Percentiles rank a stretch among this genome's conserved stretches.
Conservation (phyloP, 2,113 vertebrate species). For the Dipodomys spectabilis region DNA sequence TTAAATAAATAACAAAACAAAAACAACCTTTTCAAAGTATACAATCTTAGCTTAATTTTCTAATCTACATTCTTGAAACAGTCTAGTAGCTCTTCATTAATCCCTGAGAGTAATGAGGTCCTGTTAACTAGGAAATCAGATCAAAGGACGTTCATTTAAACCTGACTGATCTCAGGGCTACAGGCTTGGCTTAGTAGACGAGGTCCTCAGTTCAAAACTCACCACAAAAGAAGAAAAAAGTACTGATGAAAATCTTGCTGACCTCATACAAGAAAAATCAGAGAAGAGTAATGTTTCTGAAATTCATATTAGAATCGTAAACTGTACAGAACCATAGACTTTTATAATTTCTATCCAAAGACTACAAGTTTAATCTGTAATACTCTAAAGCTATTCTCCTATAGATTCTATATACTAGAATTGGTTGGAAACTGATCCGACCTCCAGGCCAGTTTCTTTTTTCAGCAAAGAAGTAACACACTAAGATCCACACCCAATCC, state of each 20-base stretch:
- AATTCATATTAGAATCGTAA: constrained; percentile 39
- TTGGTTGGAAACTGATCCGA: constrained; percentile 23
- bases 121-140: constrained; percentile 44
- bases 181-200: not conserved
- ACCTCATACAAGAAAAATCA: not conserved
- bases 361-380: constrained; percentile 7
- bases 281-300: constrained; percentile 10
- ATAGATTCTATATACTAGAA: not conserved
- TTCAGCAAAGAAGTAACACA: constrained; percentile 20
- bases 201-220: not conserved
- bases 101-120: not conserved
- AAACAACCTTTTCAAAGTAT: not conserved
- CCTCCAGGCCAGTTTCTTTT: not conserved
- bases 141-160: constrained; percentile 40
- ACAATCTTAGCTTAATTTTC: constrained; percentile 39
- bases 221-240: not conserved
- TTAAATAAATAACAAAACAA: too few species aligned
- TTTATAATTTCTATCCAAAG: not conserved
- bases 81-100: constrained; percentile 4
- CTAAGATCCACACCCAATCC: constrained; percentile 45
- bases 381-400: constrained; percentile 5
- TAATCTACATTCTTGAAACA: constrained; percentile 21
- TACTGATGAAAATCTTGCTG: not conserved
- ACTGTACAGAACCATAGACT: not conserved
- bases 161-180: not conserved